phyloP scores from a whole-genome alignment of 2,797 vertebrate genomes.

The Clamator glandarius region DNA sequence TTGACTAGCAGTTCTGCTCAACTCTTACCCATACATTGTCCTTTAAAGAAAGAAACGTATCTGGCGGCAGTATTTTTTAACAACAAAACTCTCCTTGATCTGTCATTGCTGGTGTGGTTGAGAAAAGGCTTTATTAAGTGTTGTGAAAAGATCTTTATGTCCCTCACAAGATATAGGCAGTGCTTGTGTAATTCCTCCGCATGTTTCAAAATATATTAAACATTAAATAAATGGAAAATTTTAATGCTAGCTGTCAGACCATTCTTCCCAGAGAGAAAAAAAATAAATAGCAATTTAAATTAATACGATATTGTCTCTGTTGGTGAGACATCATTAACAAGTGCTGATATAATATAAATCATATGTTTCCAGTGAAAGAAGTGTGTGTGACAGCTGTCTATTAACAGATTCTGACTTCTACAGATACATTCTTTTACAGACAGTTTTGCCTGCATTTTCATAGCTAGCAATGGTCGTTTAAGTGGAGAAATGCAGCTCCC shows the following conservation, averaged over 20 bases:
- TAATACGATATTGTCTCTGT: background rate
- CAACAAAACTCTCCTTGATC: slow-evolving; percentile 2
- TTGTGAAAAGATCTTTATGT: background rate
- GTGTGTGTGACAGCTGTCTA: background rate
- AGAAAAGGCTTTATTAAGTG: slow-evolving; percentile 29
- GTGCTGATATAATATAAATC: background rate
- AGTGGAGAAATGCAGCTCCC: slow-evolving; percentile 58
- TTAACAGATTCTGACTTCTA: slow-evolving; percentile 11
- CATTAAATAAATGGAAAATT: background rate
- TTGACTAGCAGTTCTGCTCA: background rate
- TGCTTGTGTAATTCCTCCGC: background rate
- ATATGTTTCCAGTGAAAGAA: background rate
- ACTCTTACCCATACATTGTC: background rate
- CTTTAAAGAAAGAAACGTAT: slow-evolving; percentile 3
- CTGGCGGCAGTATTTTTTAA: slow-evolving; percentile 21
- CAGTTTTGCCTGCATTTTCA: background rate
- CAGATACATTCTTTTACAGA: background rate
- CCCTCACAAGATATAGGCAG: background rate
- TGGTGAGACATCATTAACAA: slow-evolving; percentile 24
- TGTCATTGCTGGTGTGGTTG: slow-evolving; percentile 5
- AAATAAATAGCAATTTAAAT: background rate
- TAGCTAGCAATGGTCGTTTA: slow-evolving; percentile 10
- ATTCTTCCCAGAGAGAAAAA: slow-evolving; percentile 3
- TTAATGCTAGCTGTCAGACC: background rate
- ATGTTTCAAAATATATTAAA: background rate